Evolutionary conservation across 2,888 invertebrate species (phyloP).

Genomic region (Latrodectus elegans): DNA sequence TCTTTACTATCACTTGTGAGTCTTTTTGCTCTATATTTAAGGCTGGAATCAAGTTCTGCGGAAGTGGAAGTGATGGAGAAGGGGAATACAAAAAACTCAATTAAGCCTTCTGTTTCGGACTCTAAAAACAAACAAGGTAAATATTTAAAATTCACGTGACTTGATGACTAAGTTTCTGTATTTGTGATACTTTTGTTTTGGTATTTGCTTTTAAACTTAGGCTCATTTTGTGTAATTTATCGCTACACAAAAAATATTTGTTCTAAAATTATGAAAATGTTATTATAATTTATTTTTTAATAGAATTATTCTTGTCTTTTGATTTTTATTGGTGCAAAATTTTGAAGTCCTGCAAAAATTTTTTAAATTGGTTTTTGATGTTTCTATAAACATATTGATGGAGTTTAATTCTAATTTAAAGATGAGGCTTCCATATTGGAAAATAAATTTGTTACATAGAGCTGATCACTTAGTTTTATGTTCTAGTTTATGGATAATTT

Average conservation of each 20-base stretch:
- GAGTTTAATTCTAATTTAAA: too few species aligned
- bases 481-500: not conserved
- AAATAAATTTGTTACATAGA: too few species aligned
- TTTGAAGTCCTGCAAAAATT: too few species aligned
- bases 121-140: slow-evolving; percentile 61
- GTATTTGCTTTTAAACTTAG: not conserved
- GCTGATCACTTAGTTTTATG: too few species aligned
- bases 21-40: slow-evolving; percentile 1
- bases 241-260: not conserved
- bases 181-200: not conserved
- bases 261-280: not conserved
- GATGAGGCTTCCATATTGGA: too few species aligned
- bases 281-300: too few species aligned
- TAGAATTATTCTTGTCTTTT: too few species aligned
- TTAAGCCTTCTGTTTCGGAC: slow-evolving; percentile 38
- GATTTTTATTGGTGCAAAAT: too few species aligned
- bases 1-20: slow-evolving; percentile 9
- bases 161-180: not conserved
- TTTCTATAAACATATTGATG: too few species aligned
- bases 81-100: slow-evolving; percentile 38
- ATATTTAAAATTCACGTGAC: not conserved
- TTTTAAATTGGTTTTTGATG: too few species aligned
- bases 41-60: slow-evolving; percentile 40
- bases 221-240: not conserved
- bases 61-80: slow-evolving; percentile 55